phyloP scores from a whole-genome alignment of 2,888 invertebrate species.

The Dexiosoma caninum region DNA sequence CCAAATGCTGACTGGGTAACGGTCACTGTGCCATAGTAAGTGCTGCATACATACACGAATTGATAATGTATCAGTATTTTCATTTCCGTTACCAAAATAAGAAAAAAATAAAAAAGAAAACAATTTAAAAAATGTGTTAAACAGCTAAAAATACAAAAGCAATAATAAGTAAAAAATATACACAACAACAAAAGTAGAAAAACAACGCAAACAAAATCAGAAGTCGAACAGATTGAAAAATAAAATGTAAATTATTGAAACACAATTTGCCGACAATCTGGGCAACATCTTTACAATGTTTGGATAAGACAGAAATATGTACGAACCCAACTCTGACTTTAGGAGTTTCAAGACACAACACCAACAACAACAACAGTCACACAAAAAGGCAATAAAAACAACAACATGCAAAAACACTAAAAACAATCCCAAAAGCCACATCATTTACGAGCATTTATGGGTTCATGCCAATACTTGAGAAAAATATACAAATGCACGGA shows the following conservation, averaged over 20 bases:
- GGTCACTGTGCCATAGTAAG: not conserved
- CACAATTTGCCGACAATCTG: conserved; percentile 68
- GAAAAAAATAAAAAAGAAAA: conserved; percentile 1
- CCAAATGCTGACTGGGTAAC: too few species aligned
- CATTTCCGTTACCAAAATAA: conserved; percentile 33
- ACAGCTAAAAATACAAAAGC: conserved; percentile 9
- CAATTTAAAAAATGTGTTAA: conserved; percentile 35
- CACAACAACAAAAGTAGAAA: too few species aligned
- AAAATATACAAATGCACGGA: conserved; percentile 40
- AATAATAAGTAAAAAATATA: conserved; percentile 2
- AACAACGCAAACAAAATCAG: conserved; percentile 32
- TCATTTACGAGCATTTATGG: not conserved
- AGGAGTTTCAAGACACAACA: conserved; percentile 16
- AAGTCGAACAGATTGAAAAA: conserved; percentile 46
- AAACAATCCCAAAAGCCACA: conserved; percentile 13
- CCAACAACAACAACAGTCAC: conserved; percentile 15
- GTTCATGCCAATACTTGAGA: not conserved
- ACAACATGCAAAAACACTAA: conserved; percentile 16
- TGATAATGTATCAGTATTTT: conserved; percentile 25
- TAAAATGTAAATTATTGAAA: conserved; percentile 60
- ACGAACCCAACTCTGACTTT: conserved; percentile 45
- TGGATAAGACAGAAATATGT: conserved; percentile 43
- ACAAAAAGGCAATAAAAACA: not conserved
- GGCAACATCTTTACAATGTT: conserved; percentile 65
- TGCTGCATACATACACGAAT: not conserved